A percentile compares a stretch with the other conserved stretches of the same genome.
phyloP scores from a whole-genome alignment of 2,113 vertebrate species.

The Anguilla rostrata region DNA sequence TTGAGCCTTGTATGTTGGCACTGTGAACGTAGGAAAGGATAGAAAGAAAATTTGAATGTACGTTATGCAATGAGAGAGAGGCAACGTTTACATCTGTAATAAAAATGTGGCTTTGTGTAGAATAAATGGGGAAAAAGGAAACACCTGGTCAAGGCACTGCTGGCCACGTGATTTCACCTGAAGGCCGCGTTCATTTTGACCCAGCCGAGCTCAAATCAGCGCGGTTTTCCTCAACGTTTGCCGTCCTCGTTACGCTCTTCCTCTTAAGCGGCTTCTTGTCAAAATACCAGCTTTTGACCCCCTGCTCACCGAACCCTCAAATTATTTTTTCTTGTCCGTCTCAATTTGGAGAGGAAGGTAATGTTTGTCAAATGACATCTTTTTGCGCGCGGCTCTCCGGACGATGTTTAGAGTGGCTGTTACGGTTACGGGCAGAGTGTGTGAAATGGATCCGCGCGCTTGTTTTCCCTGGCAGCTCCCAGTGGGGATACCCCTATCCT shows the following conservation, averaged over 20 bases:
- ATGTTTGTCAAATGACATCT: conserved; percentile 59
- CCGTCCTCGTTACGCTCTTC: conserved; percentile 59
- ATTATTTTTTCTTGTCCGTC: conserved; percentile 65
- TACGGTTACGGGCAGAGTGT: conserved; percentile 34
- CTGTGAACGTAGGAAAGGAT: no score
- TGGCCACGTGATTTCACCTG: conserved; percentile 65
- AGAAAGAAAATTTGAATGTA: not conserved
- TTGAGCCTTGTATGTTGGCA: no score
- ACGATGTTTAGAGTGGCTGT: conserved; percentile 51
- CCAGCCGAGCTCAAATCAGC: no score
- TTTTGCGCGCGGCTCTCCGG: conserved; percentile 33
- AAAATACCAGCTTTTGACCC: conserved; percentile 53
- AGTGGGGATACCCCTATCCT: conserved; percentile 7
- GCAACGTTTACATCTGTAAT: not conserved
- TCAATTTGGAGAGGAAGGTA: conserved; percentile 53
- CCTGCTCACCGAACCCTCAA: conserved; percentile 23
- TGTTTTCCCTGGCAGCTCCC: conserved; percentile 51
- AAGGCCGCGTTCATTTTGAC: conserved; percentile 50
- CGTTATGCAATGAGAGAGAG: not conserved
- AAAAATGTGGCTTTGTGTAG: not conserved
- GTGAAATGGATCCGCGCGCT: conserved; percentile 52
- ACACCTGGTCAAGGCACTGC: conserved; percentile 59
- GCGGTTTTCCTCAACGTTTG: conserved; percentile 48
- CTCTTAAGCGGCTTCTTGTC: conserved; percentile 63
- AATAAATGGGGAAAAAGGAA: not conserved